These are phyloP conservation scores for Polia nebulosa DNA, from an alignment of 2,888 invertebrate genomes.

Conservation along the genomic window DNA sequence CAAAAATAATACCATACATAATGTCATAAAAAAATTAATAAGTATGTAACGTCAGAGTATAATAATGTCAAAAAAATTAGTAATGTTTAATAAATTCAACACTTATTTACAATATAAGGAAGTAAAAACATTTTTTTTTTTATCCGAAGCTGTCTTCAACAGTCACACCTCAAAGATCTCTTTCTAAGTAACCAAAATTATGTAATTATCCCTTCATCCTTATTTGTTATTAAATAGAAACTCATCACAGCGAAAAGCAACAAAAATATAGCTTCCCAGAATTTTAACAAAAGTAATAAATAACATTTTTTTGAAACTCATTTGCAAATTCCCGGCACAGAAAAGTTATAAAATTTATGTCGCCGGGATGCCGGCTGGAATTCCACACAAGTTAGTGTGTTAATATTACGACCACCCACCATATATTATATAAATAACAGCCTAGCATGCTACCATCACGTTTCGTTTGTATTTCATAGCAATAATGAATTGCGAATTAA, in stretches of 20 bases:
- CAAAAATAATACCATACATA: too few relatives aligned
- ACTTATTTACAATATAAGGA: too few relatives aligned
- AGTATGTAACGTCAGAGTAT: too few relatives aligned
- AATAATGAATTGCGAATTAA: too few relatives aligned
- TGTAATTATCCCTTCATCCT: background rate
- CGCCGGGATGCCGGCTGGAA: background rate
- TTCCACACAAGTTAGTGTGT: conserved; percentile 2
- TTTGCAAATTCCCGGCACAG: conserved; percentile 13
- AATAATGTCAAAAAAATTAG: too few relatives aligned
- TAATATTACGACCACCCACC: conserved; percentile 1
- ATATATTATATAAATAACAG: background rate
- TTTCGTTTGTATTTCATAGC: background rate
- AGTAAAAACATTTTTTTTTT: too few relatives aligned
- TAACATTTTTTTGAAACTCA: background rate
- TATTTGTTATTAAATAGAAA: background rate
- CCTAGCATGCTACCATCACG: background rate
- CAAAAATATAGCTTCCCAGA: background rate
- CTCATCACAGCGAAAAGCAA: background rate
- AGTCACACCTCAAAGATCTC: background rate
- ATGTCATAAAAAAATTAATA: too few relatives aligned
- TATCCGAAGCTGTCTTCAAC: too few relatives aligned
- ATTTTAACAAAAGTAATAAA: background rate
- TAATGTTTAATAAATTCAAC: too few relatives aligned
- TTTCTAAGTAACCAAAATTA: background rate
- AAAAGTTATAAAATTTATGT: background rate